Conservation (phyloP, 2,797 vertebrate genomes). For the Orestias chungarensis region DNA sequence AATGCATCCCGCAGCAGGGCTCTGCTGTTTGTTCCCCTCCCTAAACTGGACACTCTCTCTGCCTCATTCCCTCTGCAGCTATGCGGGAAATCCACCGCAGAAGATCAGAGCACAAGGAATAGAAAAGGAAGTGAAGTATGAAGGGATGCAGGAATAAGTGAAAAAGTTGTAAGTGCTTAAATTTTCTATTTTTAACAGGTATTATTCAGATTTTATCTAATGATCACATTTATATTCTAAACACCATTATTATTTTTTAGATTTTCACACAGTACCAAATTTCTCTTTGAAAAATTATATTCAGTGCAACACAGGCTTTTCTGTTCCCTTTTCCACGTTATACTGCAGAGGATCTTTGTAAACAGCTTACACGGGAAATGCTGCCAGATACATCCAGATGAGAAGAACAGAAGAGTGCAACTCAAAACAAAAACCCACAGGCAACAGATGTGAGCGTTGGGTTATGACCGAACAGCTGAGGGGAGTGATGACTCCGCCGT, state of each 20-base stretch:
- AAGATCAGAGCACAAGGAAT: conserved; percentile 17
- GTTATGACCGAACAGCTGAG: conserved; percentile 77
- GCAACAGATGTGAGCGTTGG: conserved; percentile 67
- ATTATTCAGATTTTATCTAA: neutral
- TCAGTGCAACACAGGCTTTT: neutral
- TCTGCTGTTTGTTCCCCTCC: conserved; percentile 55
- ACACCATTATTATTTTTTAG: neutral
- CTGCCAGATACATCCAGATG: conserved; percentile 27
- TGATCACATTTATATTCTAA: neutral
- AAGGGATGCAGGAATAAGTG: conserved; percentile 9
- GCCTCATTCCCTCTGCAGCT: conserved; percentile 69
- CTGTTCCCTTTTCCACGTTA: too few species aligned
- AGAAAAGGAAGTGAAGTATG: conserved; percentile 6
- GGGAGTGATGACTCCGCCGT: conserved; percentile 75
- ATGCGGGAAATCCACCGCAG: conserved; percentile 50
- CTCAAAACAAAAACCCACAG: conserved; percentile 33
- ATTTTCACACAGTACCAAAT: neutral
- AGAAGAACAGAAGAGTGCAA: conserved; percentile 23
- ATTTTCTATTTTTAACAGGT: neutral
- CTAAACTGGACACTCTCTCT: conserved; percentile 53
- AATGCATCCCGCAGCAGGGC: conserved; percentile 50
- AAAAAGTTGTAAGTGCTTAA: conserved; percentile 5
- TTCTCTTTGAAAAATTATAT: neutral
- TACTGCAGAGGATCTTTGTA: conserved; percentile 11
- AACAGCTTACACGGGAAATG: conserved; percentile 16